Base-by-base conservation (phyloP, 2,797 vertebrate genomes). In the Oreortyx pictus region DNA sequence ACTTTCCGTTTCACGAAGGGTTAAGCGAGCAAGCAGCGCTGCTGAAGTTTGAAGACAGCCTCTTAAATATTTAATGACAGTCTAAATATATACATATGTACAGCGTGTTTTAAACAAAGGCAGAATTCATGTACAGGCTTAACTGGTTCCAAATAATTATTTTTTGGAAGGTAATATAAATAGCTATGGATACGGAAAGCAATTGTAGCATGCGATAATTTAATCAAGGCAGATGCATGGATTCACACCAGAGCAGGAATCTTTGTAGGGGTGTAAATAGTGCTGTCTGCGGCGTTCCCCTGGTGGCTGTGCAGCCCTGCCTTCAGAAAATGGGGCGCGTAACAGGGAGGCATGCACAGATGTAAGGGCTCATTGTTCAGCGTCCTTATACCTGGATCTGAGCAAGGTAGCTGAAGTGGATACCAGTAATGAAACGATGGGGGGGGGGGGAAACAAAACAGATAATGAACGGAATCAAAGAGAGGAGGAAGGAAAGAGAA, bases 41-140 rank as follows among this genome's bases (percentile, higher is more conserved):
- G 87, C 73, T 94, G 87, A 94, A 90, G 94, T 90, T 92, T 88
- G 83, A 96, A 93, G 92, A 88, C 86, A 89, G 65, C 74, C 87
- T 88, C 80, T 90, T 94, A 94, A 93, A 94, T 94, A 84, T 94
- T 94, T 93, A 94, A 95, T 92, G 87, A 59, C 65, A 31, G 70
- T 89, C 87, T 92, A 92, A 94, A 95, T 95, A 88, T 92, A 88
- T 96, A 95, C 89, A 78, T 92, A 92, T 88, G 88, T 94, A 91
- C 94, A 96, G 44, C 79, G 94, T 88, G 75, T 71, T 92, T 96
- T 94, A 94, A 92, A 96, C 93, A 95, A 93, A 94, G 82, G 72
- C 87, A 85, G 85, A 94, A 94, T 91, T 90, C 77, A 60, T 68
- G 50, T 87, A 82, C 94, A 96, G 90, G 82, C 93, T 87, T 88